Evolutionary conservation across 2,113 vertebrate genomes (phyloP), one percentile per base, ranked within the genome.

Genomic region (Tinamus guttatus): DNA sequence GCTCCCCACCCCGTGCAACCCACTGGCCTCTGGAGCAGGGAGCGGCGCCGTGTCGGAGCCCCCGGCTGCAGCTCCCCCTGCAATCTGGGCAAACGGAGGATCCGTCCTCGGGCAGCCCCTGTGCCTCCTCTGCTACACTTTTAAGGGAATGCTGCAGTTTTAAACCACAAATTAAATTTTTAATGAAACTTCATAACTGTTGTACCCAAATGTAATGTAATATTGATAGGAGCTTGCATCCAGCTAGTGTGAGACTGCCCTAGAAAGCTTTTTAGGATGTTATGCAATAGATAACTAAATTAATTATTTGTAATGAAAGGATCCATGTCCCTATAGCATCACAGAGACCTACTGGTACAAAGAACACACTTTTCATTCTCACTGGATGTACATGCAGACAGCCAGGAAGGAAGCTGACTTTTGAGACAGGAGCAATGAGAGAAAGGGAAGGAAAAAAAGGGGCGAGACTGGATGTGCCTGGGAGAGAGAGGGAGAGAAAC

Each of bases 81-180:
- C 71, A 65, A 45, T 60, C 92, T 34, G 58, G 81, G 74, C 54
- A 43, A 2, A 41, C 8, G 54, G 82, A 64, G 20, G 64, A 87
- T 18, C 54, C 3, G 43, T 11, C 49, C 69, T 54, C 7, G 5
- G 11, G 90, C 62, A 92, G 71, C 77, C 63, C 11, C 30, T 70
- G 54, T 18, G 60, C 85, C 75, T 92, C 91, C 88, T 82, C 85
- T 93, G 89, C 93, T 87, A 77, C 69, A 60, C 94, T 98, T 96
- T 95, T 91, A 91, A 97, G 94, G 76, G 95, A 96, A 92, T 43
- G 41, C 96, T 96, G 96, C 97, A 97, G 97, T 97, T 97, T 97
- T 94, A 97, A 97, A 93, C 97, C 97, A 95, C 97, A 96, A 96
- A 97, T 98, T 98, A 97, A 98, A 98, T 98, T 98, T 98, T 98